Evolutionary conservation across 1,140 invertebrate genomes (phyloP).

Genomic region (Zaprionus vittiger): DNA sequence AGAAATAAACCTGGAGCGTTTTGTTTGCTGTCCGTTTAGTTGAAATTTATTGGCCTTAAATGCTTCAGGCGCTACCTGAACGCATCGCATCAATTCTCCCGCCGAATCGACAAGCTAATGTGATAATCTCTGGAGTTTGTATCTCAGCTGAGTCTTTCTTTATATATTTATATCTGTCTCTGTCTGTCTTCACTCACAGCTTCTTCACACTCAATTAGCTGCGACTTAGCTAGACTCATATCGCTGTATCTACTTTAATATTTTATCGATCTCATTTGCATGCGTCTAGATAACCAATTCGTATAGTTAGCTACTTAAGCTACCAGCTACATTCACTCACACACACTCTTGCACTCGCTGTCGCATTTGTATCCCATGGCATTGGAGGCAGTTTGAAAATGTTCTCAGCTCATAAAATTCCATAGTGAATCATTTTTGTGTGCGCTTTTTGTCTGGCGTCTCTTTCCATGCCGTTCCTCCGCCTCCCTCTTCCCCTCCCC

Average conservation of each 20-base stretch:
- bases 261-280: constrained; percentile 79
- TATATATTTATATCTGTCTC: neutral
- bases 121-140: constrained; percentile 42
- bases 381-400: constrained; percentile 59
- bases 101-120: neutral
- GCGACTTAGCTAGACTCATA: constrained; percentile 15
- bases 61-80: constrained; percentile 61
- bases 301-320: constrained; percentile 53
- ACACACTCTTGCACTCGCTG: constrained; percentile 5
- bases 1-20: constrained; percentile 72
- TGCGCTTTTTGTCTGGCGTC: constrained; percentile 50
- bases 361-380: constrained; percentile 37
- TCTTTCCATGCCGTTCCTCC: constrained; percentile 15
- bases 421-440: constrained; percentile 72
- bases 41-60: constrained; percentile 70
- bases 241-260: constrained; percentile 67
- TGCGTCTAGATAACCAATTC: constrained; percentile 45
- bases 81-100: constrained; percentile 11
- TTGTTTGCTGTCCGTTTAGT: constrained; percentile 68
- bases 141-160: constrained; percentile 19
- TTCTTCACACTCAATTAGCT: constrained; percentile 78
- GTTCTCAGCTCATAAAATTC: constrained; percentile 82
- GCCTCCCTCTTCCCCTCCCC: neutral
- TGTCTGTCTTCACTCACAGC: constrained; percentile 18
- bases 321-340: constrained; percentile 25